phyloP scores from a whole-genome alignment of 2,797 vertebrate species.

The Falco naumanni region DNA sequence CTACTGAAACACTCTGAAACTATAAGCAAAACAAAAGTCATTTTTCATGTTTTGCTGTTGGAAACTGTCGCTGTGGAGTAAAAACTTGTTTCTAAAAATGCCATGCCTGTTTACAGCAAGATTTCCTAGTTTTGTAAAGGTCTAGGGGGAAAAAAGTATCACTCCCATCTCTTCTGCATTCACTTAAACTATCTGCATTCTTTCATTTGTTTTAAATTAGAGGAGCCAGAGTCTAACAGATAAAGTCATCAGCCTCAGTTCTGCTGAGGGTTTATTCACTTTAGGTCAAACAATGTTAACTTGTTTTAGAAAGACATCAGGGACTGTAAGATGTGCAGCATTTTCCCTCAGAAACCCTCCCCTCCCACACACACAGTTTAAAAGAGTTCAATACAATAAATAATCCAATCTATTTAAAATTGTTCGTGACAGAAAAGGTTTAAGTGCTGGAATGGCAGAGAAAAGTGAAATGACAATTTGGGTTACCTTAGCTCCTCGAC shows the following conservation, averaged over 20 bases:
- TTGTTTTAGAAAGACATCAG: constrained; percentile 55
- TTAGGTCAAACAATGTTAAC: constrained; percentile 62
- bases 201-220: constrained; percentile 68
- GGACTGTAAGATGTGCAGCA: constrained; percentile 35
- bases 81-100: constrained; percentile 49
- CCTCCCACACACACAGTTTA: constrained; percentile 32
- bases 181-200: constrained; percentile 27
- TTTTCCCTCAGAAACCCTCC: constrained; percentile 55
- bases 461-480: constrained; percentile 5
- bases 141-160: not conserved
- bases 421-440: not conserved
- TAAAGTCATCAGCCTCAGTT: constrained; percentile 57
- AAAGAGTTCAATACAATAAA: constrained; percentile 45
- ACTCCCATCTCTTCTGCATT: constrained; percentile 12
- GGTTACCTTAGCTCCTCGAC: not conserved
- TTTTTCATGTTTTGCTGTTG: constrained; percentile 34
- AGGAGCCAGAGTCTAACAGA: constrained; percentile 46
- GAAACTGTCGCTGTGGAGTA: constrained; percentile 44
- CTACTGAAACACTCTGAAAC: constrained; percentile 7
- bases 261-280: constrained; percentile 49
- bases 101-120: constrained; percentile 6
- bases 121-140: constrained; percentile 53
- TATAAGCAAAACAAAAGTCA: constrained; percentile 15
- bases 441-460: not conserved
- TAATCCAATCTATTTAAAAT: constrained; percentile 33